Evolutionary conservation across 2,113 vertebrate species (phyloP).

Genomic region (Kryptolebias marmoratus): DNA sequence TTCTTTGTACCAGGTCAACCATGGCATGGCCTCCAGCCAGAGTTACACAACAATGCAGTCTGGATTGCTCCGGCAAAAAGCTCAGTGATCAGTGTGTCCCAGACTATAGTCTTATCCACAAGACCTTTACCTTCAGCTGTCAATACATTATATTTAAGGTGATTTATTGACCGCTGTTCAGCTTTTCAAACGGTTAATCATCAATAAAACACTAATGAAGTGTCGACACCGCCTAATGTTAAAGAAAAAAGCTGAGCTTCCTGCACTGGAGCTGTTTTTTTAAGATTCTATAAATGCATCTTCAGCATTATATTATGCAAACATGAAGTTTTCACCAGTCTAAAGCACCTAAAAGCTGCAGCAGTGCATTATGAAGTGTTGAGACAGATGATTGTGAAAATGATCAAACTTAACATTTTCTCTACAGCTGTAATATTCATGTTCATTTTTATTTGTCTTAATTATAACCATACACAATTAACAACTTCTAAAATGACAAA

Average conservation of each 20-base stretch:
- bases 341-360: neutral
- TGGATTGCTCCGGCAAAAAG: neutral
- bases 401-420: no score
- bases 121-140: neutral
- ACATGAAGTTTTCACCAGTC: neutral
- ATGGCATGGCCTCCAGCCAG: conserved; percentile 19
- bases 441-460: no score
- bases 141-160: neutral
- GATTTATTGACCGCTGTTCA: neutral
- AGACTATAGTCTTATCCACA: neutral
- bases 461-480: no score
- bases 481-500: no score
- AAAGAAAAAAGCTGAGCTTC: neutral
- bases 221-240: neutral
- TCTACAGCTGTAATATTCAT: no score
- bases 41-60: conserved; percentile 34
- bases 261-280: neutral
- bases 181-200: neutral
- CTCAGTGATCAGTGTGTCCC: conserved; percentile 4
- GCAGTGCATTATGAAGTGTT: no score
- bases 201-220: conserved; percentile 18
- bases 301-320: no score
- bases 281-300: no score
- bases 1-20: conserved; percentile 22
- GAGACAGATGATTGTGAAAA: no score